Evolutionary conservation across 2,888 invertebrate species (phyloP), one percentile per base, ranked within the genome.

Genomic region (Cataglyphis rosenhaueri): DNA sequence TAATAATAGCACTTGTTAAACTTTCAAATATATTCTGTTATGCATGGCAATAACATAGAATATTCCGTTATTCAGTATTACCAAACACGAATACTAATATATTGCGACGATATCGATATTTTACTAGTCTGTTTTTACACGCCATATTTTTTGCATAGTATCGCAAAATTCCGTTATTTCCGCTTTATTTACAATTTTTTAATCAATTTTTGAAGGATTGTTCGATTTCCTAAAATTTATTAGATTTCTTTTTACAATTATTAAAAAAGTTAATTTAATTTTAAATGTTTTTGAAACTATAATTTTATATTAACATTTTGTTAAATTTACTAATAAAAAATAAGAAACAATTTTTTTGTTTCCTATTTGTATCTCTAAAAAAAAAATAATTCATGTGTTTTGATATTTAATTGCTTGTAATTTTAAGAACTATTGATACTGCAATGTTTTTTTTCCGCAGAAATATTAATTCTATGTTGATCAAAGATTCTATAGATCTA

Each of bases 21-120:
- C 21, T 44, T 48, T 21, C 35, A 48, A 73, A 44, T 73, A n/a
- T 44, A 62, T 62, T 62, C 44, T 12, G 21, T 21, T 62, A 21
- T 15, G 18, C 18, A 52, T 52, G 62, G 18, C 48, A 52, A 44
- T 44, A 44, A 4, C 44, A 44, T 44, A 44, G 44, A 52, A 35
- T 64, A 12, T 18, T 75, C 35, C 35, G 52, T 74, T 64, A 75
- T 64, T 75, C 48, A 64, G 18, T 25, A 64, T 75, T 64, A 52
- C 65, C 38, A n/a, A 38, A 6, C 25, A 41, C 25, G 25, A 52
- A 38, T 65, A 64, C 2, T 48, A 18, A 75, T 64, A 52, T 64
- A 25, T 74, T 61, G 15, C n/a, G 15, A 65, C 25, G 18, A 21
- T 38, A 75, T 64, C 35, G 64, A 75, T 64, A 75, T 38, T 75